Evolutionary conservation across 2,888 invertebrate species (phyloP), one percentile per base, ranked within the genome.

Genomic region (Cyaniris semiargus): DNA sequence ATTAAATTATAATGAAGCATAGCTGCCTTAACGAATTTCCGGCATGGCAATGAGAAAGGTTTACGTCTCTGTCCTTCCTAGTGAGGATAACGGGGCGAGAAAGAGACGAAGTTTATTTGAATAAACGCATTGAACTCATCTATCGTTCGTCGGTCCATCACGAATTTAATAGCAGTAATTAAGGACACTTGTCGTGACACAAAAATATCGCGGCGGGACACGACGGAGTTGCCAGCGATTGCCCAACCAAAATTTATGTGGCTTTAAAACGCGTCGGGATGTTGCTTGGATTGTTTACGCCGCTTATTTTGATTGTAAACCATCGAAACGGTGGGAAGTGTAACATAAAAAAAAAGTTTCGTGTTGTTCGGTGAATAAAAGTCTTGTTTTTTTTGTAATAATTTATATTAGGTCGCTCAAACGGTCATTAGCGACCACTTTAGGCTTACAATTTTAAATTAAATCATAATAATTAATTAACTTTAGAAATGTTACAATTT

Each of bases 1-100:
- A 91, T 92, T 82, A 92, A 92, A 92, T 89, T 90, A 91, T 91
- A 92, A 93, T 89, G 92, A 91, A 92, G 88, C 91, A 87, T 89
- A 88, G 88, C 90, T 89, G 90, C 89, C 77, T 91, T 91, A 92
- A 93, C 89, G 90, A 89, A 92, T 90, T 91, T 93, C 93, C 93
- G 93, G 93, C 88, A 80, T 77, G 48, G 82, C 80, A 83, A 79
- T 13, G 66, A 76, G 80, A 82, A 78, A 78, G 82, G 82, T 81
- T 77, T 81, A 80, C 84, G 81, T 88, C 90, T 83, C 87, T 86
- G 83, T 89, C 85, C 83, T 60, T 79, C 81, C 77, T 80, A 80
- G 76, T 79, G 70, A 79, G 79, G 81, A 76, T 78, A 79, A 79
- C 79, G 77, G 79, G 79, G 83, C 79, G 80, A 71, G 84, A 88